phyloP scores from a whole-genome alignment of 1,140 invertebrate genomes.

The Drosophila funebris region DNA sequence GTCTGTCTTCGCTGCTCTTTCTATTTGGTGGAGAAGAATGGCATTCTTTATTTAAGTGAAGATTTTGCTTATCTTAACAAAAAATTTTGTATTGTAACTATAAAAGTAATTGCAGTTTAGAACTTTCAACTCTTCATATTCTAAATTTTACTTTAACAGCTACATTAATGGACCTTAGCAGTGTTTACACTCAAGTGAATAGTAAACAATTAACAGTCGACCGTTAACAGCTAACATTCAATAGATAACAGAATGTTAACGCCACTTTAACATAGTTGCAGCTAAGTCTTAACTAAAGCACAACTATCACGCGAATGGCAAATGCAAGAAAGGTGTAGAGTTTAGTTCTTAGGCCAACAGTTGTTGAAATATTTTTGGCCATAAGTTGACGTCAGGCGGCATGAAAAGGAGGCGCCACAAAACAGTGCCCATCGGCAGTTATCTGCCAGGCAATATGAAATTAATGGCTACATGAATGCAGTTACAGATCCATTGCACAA shows the following conservation, averaged over 20 bases:
- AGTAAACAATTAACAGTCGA: background rate
- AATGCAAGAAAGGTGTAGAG: background rate
- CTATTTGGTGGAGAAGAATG: no score
- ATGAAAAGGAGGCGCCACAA: constrained; percentile 25
- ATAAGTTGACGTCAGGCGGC: background rate
- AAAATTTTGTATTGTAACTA: no score
- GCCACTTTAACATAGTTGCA: background rate
- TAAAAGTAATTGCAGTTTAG: no score
- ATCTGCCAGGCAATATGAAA: constrained; percentile 63
- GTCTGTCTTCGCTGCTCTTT: no score
- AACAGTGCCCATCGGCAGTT: constrained; percentile 40
- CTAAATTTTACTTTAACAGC: no score
- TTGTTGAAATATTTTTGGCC: constrained; percentile 2
- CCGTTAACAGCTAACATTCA: constrained; percentile 1
- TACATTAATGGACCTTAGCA: no score
- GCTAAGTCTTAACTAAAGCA: background rate
- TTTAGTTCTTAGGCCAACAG: background rate
- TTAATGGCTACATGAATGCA: constrained; percentile 70
- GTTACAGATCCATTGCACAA: constrained; percentile 66
- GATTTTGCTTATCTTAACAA: no score
- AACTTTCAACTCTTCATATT: no score
- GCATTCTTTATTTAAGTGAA: no score
- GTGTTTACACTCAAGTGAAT: no score
- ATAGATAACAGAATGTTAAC: constrained; percentile 14
- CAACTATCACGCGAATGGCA: background rate